Base-by-base conservation (phyloP, 37 sponge, comb jelly and placozoan genomes). In the Aplysina aerophoba region DNA sequence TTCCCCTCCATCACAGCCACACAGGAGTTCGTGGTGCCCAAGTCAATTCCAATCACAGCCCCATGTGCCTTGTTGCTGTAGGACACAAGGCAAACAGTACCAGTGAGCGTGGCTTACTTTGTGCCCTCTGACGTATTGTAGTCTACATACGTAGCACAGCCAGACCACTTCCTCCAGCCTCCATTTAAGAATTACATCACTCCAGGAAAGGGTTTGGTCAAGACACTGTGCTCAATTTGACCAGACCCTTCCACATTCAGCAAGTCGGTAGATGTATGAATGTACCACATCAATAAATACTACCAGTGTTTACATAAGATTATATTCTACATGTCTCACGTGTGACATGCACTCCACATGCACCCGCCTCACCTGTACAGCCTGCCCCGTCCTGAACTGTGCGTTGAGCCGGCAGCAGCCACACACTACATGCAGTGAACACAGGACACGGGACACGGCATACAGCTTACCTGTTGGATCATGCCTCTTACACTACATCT, bases 1-100 rank as follows among this genome's bases (percentile, higher is more conserved):
- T 95, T 95, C 0, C 99, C 99, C 72, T 99, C 99, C 94, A 99
- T 97, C 38, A 97, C 94, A n/a, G 97, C 92, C 68, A 99, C 97
- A 87, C 97, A 97, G n/a, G 97, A 97, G 80, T 99, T 97, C 22
- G 99, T 99, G 15, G 99, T 99, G 17, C 99, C 99, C 8, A 99
- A 84, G 67, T 99, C 99, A 73, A 99, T 95, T 0, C 99, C 99
- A 71, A 97, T 92, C 22, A 99, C 95, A 22, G 88, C 62, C 25
- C 98, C 98, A 58, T 95, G 91, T 25, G 91, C 96, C 28, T 91
- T 90, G 30, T 37, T 72, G 37, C 83, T 87, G 35, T 16, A 57
- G 50, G 36, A 78, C 5, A n/a, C 27, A 73, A 6, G 55, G 20
- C 12, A 33, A 37, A 39, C n/a, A n/a, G n/a, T n/a, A n/a, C n/a